A percentile compares a stretch with the other conserved stretches of the same genome.
phyloP scores from a whole-genome alignment of 2,888 invertebrate species.

The Lycia hirtaria region DNA sequence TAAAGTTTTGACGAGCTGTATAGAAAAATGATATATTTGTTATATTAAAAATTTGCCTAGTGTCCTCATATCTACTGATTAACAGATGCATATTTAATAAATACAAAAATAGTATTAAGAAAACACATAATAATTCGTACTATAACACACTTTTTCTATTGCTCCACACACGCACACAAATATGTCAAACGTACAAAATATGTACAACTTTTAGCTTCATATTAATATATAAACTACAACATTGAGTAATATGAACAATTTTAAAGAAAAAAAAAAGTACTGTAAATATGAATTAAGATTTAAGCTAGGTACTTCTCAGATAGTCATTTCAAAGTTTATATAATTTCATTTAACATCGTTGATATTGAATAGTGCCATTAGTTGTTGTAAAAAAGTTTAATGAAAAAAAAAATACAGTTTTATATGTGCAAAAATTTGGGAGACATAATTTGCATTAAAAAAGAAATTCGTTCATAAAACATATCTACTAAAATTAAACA shows the following conservation, averaged over 20 bases:
- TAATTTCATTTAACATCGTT: constrained; percentile 9
- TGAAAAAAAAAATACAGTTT: neutral
- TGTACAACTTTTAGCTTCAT: constrained; percentile 40
- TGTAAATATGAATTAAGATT: constrained; percentile 18
- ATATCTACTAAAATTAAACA: constrained; percentile 45
- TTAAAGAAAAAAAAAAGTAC: constrained; percentile 18
- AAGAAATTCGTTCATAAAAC: constrained; percentile 9
- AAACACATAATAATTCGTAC: constrained; percentile 29
- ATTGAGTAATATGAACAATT: constrained; percentile 27
- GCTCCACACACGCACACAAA: constrained; percentile 44
- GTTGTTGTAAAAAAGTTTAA: constrained; percentile 10
- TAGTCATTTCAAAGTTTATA: constrained; percentile 7
- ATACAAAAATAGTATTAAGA: constrained; percentile 24
- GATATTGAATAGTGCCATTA: constrained; percentile 29
- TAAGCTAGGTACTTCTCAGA: constrained; percentile 2
- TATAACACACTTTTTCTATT: constrained; percentile 30
- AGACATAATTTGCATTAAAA: neutral
- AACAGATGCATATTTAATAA: constrained; percentile 21
- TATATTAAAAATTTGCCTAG: constrained; percentile 1
- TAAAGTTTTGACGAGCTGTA: neutral
- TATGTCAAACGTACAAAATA: constrained; percentile 47
- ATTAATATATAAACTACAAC: constrained; percentile 30
- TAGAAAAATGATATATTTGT: neutral
- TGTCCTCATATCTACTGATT: constrained; percentile 4
- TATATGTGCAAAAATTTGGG: neutral